phyloP scores from a whole-genome alignment of 2,113 vertebrate species.

The Verasper variegatus region DNA sequence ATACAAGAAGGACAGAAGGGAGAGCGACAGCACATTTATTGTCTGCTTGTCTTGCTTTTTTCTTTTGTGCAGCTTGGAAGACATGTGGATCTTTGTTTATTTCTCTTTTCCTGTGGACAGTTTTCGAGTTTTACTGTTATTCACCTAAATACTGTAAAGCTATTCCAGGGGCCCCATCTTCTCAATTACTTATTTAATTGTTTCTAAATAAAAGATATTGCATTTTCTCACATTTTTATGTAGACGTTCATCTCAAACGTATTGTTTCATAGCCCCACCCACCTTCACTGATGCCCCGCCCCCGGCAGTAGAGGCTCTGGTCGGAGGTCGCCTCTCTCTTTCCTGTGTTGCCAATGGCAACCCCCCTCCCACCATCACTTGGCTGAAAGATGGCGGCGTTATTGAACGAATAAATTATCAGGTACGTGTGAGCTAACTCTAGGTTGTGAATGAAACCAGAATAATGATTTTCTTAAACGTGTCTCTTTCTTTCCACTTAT shows the following conservation, averaged over 20 bases:
- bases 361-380: constrained; percentile 87
- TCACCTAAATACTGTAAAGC: too few relatives aligned
- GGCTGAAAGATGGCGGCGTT: constrained; percentile 84
- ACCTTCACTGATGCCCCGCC: constrained; percentile 87
- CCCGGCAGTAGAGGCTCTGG: constrained; percentile 81
- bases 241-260: neutral
- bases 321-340: constrained; percentile 80
- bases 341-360: constrained; percentile 87
- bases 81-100: neutral
- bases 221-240: too few relatives aligned
- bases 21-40: constrained; percentile 11
- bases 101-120: neutral
- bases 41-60: neutral
- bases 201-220: too few relatives aligned
- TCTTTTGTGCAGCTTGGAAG: neutral
- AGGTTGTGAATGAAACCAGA: neutral
- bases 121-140: too few relatives aligned
- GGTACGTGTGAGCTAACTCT: constrained; percentile 65
- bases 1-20: neutral
- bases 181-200: too few relatives aligned
- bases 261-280: constrained; percentile 84
- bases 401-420: constrained; percentile 75
- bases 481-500: too few relatives aligned
- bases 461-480: neutral
- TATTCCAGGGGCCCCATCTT: too few relatives aligned